Percentiles rank a stretch among this genome's conserved stretches.
Conservation (phyloP, 2,797 vertebrate genomes). For the Aselliscus stoliczkanus region DNA sequence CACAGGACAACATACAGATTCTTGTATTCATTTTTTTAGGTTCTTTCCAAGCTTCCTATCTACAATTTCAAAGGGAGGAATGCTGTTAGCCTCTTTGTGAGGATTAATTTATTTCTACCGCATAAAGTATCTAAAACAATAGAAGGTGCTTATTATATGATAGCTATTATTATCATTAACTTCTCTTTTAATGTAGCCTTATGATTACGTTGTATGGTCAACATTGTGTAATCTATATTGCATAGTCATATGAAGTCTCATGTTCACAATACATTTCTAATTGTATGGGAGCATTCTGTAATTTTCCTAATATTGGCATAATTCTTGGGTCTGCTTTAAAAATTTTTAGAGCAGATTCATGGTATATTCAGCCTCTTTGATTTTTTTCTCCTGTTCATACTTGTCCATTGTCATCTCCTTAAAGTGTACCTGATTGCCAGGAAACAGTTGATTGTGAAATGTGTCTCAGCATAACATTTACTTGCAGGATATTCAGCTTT, state of each 20-base stretch:
- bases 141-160: neutral
- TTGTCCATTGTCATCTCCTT: neutral
- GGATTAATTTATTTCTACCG: neutral
- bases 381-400: neutral
- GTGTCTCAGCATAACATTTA: neutral
- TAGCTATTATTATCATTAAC: neutral
- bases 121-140: neutral
- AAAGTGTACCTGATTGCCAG: neutral
- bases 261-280: neutral
- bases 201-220: neutral
- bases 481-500: neutral
- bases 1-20: neutral
- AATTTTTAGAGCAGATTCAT: neutral
- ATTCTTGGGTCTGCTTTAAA: neutral
- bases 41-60: neutral
- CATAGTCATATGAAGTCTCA: neutral
- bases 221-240: neutral
- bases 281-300: neutral
- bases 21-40: neutral
- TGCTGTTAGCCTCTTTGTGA: neutral
- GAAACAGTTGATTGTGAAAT: neutral
- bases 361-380: neutral
- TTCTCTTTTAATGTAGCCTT: neutral
- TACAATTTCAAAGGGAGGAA: neutral
- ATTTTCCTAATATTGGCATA: neutral